phyloP scores from a whole-genome alignment of 2,888 invertebrate species.

The Acholoe squamosa region DNA sequence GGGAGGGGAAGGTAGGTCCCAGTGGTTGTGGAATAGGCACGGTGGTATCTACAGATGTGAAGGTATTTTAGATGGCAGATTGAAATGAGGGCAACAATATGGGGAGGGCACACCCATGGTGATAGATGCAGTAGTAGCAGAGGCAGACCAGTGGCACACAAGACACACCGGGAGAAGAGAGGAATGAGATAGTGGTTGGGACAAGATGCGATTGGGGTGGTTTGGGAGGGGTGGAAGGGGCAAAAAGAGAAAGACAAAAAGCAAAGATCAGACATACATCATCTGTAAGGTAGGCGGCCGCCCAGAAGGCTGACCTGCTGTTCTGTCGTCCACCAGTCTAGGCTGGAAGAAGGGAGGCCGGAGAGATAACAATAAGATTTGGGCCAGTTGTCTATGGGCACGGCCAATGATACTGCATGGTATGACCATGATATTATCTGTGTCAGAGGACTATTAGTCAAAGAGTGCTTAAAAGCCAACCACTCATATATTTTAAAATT shows the following conservation, averaged over 20 bases:
- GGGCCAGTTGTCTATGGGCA: neutral
- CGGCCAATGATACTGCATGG: neutral
- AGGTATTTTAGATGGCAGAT: neutral
- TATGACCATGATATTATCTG: neutral
- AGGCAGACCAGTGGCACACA: slow-evolving; percentile 10
- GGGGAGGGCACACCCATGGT: neutral
- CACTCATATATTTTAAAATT: neutral
- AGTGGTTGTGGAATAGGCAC: slow-evolving; percentile 1
- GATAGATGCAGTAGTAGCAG: neutral
- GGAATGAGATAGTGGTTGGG: neutral
- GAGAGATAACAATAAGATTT: neutral
- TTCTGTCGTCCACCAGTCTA: slow-evolving; percentile 55
- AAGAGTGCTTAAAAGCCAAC: neutral
- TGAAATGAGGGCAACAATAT: neutral
- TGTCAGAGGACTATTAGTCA: slow-evolving; percentile 30
- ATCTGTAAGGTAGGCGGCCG: slow-evolving; percentile 51
- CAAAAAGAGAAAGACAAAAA: slow-evolving; percentile 34
- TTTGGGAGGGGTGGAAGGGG: neutral
- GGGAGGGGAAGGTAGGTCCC: slow-evolving; percentile 39
- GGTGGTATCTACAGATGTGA: neutral
- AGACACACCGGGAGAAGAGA: neutral
- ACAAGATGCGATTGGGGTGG: slow-evolving; percentile 17
- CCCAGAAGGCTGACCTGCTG: slow-evolving; percentile 48
- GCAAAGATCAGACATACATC: slow-evolving; percentile 49
- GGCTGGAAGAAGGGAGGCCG: slow-evolving; percentile 44